phyloP scores from a whole-genome alignment of 2,888 invertebrate species.

The Frankliniella intonsa region DNA sequence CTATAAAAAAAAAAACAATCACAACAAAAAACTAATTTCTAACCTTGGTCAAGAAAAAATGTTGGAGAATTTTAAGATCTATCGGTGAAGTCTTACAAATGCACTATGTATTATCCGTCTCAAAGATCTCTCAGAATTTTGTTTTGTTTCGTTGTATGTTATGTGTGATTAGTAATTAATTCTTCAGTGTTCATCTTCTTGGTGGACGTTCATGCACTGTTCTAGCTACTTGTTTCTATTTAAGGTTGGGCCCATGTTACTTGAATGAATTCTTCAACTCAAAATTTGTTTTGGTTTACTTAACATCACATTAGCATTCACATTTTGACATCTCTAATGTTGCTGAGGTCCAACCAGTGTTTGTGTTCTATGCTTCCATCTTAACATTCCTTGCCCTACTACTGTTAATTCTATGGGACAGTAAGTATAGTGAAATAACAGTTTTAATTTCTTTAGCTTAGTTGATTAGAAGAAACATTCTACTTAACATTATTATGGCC shows the following conservation, averaged over 20 bases:
- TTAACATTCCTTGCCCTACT: conserved; percentile 22
- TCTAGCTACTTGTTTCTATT: neutral
- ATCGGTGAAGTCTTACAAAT: neutral
- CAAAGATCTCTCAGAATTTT: neutral
- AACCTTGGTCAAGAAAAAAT: too few relatives aligned
- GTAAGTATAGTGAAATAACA: conserved; percentile 6
- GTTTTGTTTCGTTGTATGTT: neutral
- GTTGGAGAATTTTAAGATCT: neutral
- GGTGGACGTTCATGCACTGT: neutral
- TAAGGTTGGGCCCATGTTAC: neutral
- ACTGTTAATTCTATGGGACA: neutral
- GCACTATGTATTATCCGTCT: neutral
- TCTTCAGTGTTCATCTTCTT: neutral
- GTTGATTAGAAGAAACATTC: neutral
- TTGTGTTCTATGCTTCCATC: conserved; percentile 16
- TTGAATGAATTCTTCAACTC: neutral
- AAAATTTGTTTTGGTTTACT: neutral
- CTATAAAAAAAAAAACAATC: neutral
- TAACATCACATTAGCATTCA: neutral
- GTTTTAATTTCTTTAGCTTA: neutral
- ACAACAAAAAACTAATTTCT: neutral
- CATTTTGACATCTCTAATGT: neutral
- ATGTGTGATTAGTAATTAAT: neutral
- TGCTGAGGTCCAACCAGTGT: neutral
- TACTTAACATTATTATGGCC: neutral